Conservation (phyloP, 2,113 vertebrate genomes). For the western clawed frog (Xenopus tropicalis) region DNA sequence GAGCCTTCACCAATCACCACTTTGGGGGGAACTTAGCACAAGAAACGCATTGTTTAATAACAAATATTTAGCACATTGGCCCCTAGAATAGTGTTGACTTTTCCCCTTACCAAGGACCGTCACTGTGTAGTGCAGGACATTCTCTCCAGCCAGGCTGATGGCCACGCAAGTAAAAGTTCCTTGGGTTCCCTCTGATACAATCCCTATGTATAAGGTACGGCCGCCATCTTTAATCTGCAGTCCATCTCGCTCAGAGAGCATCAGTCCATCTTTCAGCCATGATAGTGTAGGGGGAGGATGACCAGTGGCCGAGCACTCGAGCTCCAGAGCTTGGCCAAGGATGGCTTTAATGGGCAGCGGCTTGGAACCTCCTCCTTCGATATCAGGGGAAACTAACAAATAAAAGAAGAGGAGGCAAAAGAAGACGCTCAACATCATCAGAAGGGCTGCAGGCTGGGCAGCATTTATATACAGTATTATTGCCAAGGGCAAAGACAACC, state of each 20-base stretch:
- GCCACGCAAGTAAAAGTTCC: conserved; percentile 58
- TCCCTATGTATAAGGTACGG: conserved; percentile 39
- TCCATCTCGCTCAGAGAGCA: conserved; percentile 44
- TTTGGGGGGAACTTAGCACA: conserved; percentile 53
- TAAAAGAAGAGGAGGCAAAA: background rate
- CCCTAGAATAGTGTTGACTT: too few relatives aligned
- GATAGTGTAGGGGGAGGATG: conserved; percentile 83
- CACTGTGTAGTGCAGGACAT: conserved; percentile 47
- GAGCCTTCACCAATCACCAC: conserved; percentile 57
- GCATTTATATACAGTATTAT: too few relatives aligned
- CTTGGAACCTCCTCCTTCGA: conserved; percentile 41
- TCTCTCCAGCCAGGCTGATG: conserved; percentile 52
- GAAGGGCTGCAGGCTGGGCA: too few relatives aligned
- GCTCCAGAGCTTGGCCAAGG: conserved; percentile 78
- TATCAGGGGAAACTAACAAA: conserved; percentile 52
- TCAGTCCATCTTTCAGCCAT: conserved; percentile 83
- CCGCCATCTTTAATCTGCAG: conserved; percentile 31
- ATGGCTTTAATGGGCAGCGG: conserved; percentile 67
- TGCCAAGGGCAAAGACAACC: too few relatives aligned
- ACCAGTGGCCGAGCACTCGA: conserved; percentile 85
- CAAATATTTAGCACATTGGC: too few relatives aligned
- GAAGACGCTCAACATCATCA: too few relatives aligned
- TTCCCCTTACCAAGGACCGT: conserved; percentile 54
- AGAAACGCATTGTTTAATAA: conserved; percentile 5
- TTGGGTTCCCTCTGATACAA: conserved; percentile 4